Conservation (phyloP, 2,888 invertebrate species). For the Margaritifera margaritifera region DNA sequence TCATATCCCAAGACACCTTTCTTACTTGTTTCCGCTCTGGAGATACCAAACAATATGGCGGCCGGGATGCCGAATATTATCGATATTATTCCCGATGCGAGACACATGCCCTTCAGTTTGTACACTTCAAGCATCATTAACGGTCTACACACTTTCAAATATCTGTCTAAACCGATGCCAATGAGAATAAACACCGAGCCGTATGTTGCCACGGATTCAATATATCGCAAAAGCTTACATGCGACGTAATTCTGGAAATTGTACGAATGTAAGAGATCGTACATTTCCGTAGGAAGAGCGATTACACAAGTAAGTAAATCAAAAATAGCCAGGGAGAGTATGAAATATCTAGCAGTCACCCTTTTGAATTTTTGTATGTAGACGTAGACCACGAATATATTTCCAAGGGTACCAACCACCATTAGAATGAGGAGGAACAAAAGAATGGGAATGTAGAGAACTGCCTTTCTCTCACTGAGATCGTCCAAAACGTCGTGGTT, state of each 20-base stretch:
- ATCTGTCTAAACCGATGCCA: slow-evolving; percentile 26
- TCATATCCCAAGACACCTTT: slow-evolving; percentile 16
- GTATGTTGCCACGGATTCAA: slow-evolving; percentile 17
- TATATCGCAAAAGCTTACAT: slow-evolving; percentile 25
- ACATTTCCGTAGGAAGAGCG: slow-evolving; percentile 28
- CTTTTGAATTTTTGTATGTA: slow-evolving; percentile 32
- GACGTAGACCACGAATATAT: slow-evolving; percentile 46
- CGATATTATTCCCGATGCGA: slow-evolving; percentile 7
- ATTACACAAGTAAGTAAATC: slow-evolving; percentile 17
- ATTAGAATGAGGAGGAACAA: slow-evolving; percentile 44
- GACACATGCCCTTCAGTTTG: slow-evolving; percentile 14
- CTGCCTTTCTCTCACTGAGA: slow-evolving; percentile 48
- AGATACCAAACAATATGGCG: slow-evolving; percentile 18
- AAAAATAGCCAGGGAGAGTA: slow-evolving; percentile 23
- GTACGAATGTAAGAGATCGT: slow-evolving; percentile 22
- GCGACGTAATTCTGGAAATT: slow-evolving; percentile 15
- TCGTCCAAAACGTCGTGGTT: neutral
- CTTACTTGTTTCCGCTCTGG: neutral
- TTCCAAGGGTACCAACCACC: slow-evolving; percentile 45
- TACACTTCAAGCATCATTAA: slow-evolving; percentile 2
- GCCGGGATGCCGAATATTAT: slow-evolving; percentile 14
- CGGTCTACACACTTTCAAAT: slow-evolving; percentile 26
- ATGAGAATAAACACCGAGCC: slow-evolving; percentile 23
- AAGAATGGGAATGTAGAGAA: slow-evolving; percentile 50
- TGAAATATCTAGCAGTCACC: slow-evolving; percentile 18